Conservation (phyloP, 2,888 invertebrate genomes). For the Bhutanitis thaidina region DNA sequence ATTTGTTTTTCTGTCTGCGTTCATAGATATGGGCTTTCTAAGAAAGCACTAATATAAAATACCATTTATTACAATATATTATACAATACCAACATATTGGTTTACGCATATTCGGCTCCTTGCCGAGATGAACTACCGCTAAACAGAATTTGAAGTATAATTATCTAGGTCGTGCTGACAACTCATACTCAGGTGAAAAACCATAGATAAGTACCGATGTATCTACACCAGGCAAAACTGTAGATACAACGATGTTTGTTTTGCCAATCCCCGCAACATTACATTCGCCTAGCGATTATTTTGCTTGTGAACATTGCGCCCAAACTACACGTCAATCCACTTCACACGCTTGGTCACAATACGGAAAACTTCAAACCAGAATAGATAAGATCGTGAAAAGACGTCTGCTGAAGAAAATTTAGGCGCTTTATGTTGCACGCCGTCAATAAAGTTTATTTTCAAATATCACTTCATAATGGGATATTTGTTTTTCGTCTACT, state of each 20-base stretch:
- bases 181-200: slow-evolving; percentile 10
- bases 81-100: too few relatives aligned
- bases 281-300: slow-evolving; percentile 44
- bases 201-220: background rate
- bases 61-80: too few relatives aligned
- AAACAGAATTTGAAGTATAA: too few relatives aligned
- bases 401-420: slow-evolving; percentile 21
- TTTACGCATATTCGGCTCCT: too few relatives aligned
- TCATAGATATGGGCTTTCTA: too few relatives aligned
- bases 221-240: slow-evolving; percentile 23
- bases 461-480: too few relatives aligned
- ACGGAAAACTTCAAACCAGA: slow-evolving; percentile 49
- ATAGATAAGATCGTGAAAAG: slow-evolving; percentile 32
- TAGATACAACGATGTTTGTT: slow-evolving; percentile 50
- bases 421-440: slow-evolving; percentile 19
- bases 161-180: too few relatives aligned
- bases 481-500: too few relatives aligned
- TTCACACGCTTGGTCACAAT: slow-evolving; percentile 48
- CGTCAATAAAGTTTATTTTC: slow-evolving; percentile 1
- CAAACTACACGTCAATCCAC: slow-evolving; percentile 51
- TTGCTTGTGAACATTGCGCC: slow-evolving; percentile 40
- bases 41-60: too few relatives aligned
- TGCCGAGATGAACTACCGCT: too few relatives aligned
- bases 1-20: too few relatives aligned
- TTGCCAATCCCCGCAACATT: slow-evolving; percentile 45